Evolutionary conservation across 2,888 invertebrate species (phyloP).

Genomic region (Catonia carolina): DNA sequence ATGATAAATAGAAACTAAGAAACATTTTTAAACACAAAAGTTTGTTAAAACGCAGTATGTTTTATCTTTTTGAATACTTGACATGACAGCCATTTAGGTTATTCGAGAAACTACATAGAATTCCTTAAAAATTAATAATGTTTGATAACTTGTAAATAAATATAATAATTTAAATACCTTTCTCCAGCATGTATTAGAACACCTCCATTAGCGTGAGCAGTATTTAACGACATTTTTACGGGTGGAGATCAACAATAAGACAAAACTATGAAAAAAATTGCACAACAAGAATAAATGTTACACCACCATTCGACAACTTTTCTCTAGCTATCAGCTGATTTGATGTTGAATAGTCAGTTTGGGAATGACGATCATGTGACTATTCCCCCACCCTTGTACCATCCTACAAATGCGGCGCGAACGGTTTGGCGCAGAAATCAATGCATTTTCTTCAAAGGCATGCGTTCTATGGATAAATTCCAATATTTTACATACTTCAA

Average conservation of each 20-base stretch:
- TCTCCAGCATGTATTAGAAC: constrained; percentile 94
- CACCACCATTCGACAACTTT: neutral
- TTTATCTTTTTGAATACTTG: too few species aligned
- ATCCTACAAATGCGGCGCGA: constrained; percentile 6
- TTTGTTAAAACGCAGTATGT: too few species aligned
- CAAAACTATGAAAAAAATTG: constrained; percentile 12
- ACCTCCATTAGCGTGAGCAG: constrained; percentile 86
- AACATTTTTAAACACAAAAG: too few species aligned
- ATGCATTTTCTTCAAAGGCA: constrained; percentile 26
- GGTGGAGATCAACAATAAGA: too few species aligned
- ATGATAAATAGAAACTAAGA: too few species aligned
- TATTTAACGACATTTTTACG: constrained; percentile 83
- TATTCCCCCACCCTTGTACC: too few species aligned
- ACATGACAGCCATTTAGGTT: too few species aligned
- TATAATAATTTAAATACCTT: constrained; percentile 60
- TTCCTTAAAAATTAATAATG: constrained; percentile 18
- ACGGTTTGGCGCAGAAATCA: constrained; percentile 28
- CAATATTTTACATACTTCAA: too few species aligned
- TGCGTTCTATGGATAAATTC: constrained; percentile 10
- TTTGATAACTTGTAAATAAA: neutral
- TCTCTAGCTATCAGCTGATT: constrained; percentile 7
- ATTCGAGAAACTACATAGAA: too few species aligned
- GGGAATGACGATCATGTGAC: neutral
- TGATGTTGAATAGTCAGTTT: neutral
- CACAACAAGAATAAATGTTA: constrained; percentile 21